Evolutionary conservation across 1,140 invertebrate genomes (phyloP).

Genomic region (Adoxophyes honmai): DNA sequence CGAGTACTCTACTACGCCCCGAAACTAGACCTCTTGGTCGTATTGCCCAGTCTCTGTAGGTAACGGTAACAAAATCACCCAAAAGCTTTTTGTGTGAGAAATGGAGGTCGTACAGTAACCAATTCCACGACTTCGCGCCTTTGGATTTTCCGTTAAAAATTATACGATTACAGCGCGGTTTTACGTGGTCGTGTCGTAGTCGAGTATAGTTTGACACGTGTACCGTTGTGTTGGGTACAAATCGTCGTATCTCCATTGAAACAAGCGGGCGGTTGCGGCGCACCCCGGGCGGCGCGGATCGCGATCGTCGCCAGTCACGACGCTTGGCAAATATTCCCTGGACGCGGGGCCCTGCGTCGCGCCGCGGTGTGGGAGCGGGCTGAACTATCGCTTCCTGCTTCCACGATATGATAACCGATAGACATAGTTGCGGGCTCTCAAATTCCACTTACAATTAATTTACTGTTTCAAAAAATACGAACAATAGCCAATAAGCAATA

Average conservation of each 20-base stretch:
- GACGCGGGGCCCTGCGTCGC: slow-evolving; percentile 37
- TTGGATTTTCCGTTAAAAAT: slow-evolving; percentile 23
- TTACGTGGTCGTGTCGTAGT: slow-evolving; percentile 29
- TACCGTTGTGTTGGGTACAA: slow-evolving; percentile 54
- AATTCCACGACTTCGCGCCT: slow-evolving; percentile 28
- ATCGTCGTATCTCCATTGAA: slow-evolving; percentile 64
- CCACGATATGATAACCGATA: slow-evolving; percentile 70
- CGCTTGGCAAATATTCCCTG: slow-evolving; percentile 72
- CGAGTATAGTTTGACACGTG: slow-evolving; percentile 43
- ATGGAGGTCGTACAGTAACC: slow-evolving; percentile 18
- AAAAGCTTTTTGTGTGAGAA: slow-evolving; percentile 11
- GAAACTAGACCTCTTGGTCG: slow-evolving; percentile 8
- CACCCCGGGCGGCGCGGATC: slow-evolving; percentile 67
- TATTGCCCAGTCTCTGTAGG: background rate
- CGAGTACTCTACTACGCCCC: background rate
- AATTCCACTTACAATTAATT: background rate
- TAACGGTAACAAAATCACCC: slow-evolving; percentile 10
- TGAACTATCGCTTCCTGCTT: slow-evolving; percentile 73
- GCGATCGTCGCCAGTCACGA: slow-evolving; percentile 73
- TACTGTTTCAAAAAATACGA: background rate
- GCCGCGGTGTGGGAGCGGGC: slow-evolving; percentile 62
- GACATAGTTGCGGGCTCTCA: slow-evolving; percentile 41
- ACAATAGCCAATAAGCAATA: background rate
- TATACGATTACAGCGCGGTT: slow-evolving; percentile 31
- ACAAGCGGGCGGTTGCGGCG: slow-evolving; percentile 41